phyloP scores from a whole-genome alignment of 2,113 vertebrate genomes.

The Vulpes lagopus region DNA sequence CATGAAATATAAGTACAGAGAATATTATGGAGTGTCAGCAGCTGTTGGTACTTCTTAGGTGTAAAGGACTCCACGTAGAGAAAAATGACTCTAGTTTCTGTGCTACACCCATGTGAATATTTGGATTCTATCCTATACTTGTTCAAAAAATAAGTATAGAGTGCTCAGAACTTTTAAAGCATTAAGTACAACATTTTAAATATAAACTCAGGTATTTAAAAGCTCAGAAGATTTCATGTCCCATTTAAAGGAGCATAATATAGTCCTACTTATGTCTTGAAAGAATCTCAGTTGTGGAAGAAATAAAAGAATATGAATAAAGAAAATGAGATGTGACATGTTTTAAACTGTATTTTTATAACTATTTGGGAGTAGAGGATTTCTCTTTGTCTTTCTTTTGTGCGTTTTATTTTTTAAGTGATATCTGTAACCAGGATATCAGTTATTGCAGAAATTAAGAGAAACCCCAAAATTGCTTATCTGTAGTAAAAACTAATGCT shows the following conservation, averaged over 20 bases:
- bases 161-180: neutral
- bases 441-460: neutral
- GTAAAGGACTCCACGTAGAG: neutral
- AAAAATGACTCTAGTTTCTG: slow-evolving; percentile 48
- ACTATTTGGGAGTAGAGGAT: neutral
- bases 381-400: neutral
- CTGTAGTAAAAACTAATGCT: neutral
- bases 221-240: slow-evolving; percentile 40
- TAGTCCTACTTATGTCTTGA: slow-evolving; percentile 16
- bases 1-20: neutral
- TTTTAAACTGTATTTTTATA: slow-evolving; percentile 50
- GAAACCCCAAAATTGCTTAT: neutral
- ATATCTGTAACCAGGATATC: neutral
- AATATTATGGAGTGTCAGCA: neutral
- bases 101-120: neutral
- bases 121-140: neutral
- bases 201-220: slow-evolving; percentile 54
- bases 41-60: neutral
- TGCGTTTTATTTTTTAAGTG: neutral
- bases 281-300: slow-evolving; percentile 37
- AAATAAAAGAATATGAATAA: slow-evolving; percentile 64
- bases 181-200: slow-evolving; percentile 9
- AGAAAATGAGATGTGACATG: slow-evolving; percentile 69
- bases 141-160: slow-evolving; percentile 49
- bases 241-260: slow-evolving; percentile 59